phyloP scores from a whole-genome alignment of 2,113 vertebrate genomes.

The Chloroceryle aenea region DNA sequence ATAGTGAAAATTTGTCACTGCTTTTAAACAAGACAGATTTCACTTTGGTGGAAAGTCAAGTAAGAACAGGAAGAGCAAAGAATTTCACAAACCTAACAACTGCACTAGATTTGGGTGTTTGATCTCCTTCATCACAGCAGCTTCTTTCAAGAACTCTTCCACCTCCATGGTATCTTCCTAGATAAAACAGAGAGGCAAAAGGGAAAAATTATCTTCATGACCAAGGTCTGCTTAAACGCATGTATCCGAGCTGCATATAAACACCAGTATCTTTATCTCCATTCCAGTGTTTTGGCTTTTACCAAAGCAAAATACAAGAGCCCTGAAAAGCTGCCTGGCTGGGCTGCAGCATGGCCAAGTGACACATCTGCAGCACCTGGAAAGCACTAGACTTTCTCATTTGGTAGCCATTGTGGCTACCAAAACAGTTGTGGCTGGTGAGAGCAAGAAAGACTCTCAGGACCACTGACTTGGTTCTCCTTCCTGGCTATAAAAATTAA shows the following conservation, averaged over 20 bases:
- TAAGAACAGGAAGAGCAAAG: not conserved
- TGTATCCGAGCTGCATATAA: not conserved
- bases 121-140: constrained; percentile 98
- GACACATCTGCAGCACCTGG: not conserved
- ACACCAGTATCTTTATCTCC: not conserved
- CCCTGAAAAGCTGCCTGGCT: not conserved
- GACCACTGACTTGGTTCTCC: not conserved
- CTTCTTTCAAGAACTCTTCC: constrained; percentile 98
- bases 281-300: not conserved
- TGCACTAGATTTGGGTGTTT: constrained; percentile 98
- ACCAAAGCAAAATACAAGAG: not conserved
- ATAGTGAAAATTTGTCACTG: not conserved
- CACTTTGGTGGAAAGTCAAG: not conserved
- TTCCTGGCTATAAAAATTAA: not conserved
- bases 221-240: not conserved
- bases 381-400: not conserved
- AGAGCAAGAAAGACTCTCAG: not conserved
- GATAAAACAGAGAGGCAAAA: not conserved
- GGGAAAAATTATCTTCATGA: not conserved
- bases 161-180: constrained; percentile 99
- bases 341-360: not conserved
- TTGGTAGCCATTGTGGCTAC: not conserved
- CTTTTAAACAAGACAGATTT: not conserved
- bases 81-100: constrained; percentile 78
- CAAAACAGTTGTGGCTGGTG: not conserved